Evolutionary conservation across 2,113 vertebrate species (phyloP), one percentile per base, ranked within the genome.

Genomic region (Barbus barbus): DNA sequence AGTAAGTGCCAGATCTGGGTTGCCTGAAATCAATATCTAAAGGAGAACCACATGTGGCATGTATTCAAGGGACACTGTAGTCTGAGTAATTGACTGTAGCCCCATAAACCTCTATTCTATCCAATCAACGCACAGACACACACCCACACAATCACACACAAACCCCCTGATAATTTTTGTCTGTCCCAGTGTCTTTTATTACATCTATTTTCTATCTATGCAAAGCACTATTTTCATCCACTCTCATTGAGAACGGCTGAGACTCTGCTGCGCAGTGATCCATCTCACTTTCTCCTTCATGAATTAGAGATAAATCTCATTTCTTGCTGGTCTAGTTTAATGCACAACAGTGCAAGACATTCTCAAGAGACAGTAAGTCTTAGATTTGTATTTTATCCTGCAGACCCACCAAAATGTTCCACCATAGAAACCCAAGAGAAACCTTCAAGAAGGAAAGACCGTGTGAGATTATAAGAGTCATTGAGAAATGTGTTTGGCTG

Each of bases 231-330:
- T 84, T 84, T 78, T 81, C 78, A 84, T 83, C 84, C 71, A 65
- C 22, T 83, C 69, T 81, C 48, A 12, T 12, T 81, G 53, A 77
- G 78, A 46, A 74, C 69, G 31, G 36, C 53, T 61, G 81, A 83
- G 38, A 65, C 74, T 63, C 51, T n/a, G 51, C 6, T 65, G 20
- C 72, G 18, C 72, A 51, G 78, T 75, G 44, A 73, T 84, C 65
- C 75, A 63, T 78, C 75, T 82, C 84, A 53, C 12, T 88, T 86
- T 65, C 53, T 83, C 87, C 76, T 56, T 91, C 87, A 89, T 90
- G 86, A 91, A 92, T 90, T 84, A 88, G 76, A 86, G 77, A 90
- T 90, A 72, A 76, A 85, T 85, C 85, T 90, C 72, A 90, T 92
- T 89, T 89, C 58, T 48, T 78, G 76, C 67, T 84, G 80, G 72